Percentiles rank a stretch among this genome's conserved stretches.
phyloP scores from a whole-genome alignment of 2,888 invertebrate species.

The Ypsolopha sequella region DNA sequence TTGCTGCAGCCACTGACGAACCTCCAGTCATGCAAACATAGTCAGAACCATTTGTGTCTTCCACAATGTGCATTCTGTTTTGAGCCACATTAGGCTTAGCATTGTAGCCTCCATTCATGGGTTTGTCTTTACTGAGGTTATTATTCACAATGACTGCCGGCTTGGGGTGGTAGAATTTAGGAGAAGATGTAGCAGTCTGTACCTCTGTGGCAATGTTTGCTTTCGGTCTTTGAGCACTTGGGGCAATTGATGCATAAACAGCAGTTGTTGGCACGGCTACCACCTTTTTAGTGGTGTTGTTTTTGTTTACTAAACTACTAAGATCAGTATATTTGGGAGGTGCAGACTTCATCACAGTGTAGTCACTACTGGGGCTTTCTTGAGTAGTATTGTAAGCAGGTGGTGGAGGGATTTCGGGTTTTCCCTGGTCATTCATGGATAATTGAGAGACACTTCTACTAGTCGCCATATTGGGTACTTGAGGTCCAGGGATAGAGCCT shows the following conservation, averaged over 20 bases:
- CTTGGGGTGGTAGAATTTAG: conserved; percentile 70
- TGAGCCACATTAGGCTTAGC: conserved; percentile 23
- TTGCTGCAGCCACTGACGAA: conserved; percentile 56
- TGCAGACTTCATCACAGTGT: conserved; percentile 62
- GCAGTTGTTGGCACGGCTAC: conserved; percentile 60
- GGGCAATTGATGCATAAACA: conserved; percentile 66
- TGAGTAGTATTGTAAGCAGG: conserved; percentile 42
- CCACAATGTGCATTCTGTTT: conserved; percentile 66
- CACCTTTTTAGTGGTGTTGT: conserved; percentile 50
- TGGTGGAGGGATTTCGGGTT: conserved; percentile 63
- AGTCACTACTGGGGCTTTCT: conserved; percentile 50
- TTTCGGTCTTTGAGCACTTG: conserved; percentile 66
- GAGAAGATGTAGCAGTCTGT: conserved; percentile 60
- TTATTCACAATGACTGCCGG: conserved; percentile 73
- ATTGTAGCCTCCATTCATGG: conserved; percentile 43
- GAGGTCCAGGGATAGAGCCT: conserved; percentile 52
- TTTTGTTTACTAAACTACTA: conserved; percentile 48
- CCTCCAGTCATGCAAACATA: conserved; percentile 90
- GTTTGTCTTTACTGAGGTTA: conserved; percentile 55
- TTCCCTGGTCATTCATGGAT: conserved; percentile 45
- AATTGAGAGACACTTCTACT: conserved; percentile 39
- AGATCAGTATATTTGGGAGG: conserved; percentile 63
- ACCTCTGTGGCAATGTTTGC: conserved; percentile 68
- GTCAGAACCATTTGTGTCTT: conserved; percentile 83
- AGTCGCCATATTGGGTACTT: conserved; percentile 45